phyloP scores from a whole-genome alignment of 2,888 invertebrate genomes.

The Cerceris rybyensis region DNA sequence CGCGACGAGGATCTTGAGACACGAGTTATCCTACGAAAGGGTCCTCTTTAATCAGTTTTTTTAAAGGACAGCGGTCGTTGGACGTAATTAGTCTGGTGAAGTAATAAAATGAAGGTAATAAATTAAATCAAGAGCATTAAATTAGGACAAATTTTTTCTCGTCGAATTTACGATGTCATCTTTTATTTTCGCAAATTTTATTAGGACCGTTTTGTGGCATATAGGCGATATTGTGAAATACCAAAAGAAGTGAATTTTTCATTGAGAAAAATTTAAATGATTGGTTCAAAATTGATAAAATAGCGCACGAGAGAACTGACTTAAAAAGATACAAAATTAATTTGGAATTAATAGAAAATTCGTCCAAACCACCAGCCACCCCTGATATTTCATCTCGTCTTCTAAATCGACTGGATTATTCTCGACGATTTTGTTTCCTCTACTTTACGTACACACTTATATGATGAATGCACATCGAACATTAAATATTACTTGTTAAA shows the following conservation, averaged over 20 bases:
- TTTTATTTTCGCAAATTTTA: conserved; percentile 37
- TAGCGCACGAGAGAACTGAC: conserved; percentile 13
- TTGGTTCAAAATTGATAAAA: neutral
- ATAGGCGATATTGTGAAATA: no score
- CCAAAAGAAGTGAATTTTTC: no score
- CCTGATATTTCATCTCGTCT: conserved; percentile 20
- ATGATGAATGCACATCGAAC: conserved; percentile 60
- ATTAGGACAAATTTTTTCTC: conserved; percentile 26
- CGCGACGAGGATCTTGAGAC: neutral
- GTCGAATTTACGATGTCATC: conserved; percentile 15
- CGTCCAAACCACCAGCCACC: conserved; percentile 63
- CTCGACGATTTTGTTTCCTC: conserved; percentile 17
- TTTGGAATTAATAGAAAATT: conserved; percentile 42
- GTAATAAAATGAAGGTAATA: conserved; percentile 36
- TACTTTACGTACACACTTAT: conserved; percentile 39
- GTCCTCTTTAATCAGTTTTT: conserved; percentile 21
- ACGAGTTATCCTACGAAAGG: conserved; percentile 18
- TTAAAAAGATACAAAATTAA: conserved; percentile 27
- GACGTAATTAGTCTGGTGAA: conserved; percentile 56
- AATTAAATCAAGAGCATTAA: conserved; percentile 29
- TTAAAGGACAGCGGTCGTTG: conserved; percentile 63
- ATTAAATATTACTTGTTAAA: conserved; percentile 62
- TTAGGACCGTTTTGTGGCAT: conserved; percentile 47
- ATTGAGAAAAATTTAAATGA: no score
- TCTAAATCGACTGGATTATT: conserved; percentile 11